Base-by-base conservation (phyloP, 2,888 invertebrate species). In the Stegana nigrithorax region DNA sequence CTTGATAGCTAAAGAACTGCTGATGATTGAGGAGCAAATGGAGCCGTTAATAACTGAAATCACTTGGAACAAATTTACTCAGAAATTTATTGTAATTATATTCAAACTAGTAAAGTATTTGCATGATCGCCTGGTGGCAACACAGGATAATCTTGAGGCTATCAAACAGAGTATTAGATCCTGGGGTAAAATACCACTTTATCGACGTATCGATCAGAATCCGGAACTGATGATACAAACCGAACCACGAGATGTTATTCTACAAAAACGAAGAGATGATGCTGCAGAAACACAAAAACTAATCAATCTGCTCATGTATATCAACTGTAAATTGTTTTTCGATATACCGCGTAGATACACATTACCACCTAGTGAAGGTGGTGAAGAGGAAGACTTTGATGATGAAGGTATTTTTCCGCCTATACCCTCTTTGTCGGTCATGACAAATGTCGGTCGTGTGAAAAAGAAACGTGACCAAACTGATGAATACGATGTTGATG, bases 101-200 rank as follows among this genome's bases (percentile, higher is more conserved):
- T 90, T 91, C 68, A 83, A 88, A 6, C 88, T 89, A 26, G 90
- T 94, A 1, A 89, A 91, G 77, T 89, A 92, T 65, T 85, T 96
- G 6, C 91, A 94, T 79, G 88, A 88, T 59, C 88, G 93, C 19
- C 89, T 93, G 4, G 84, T 89, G 6, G 87, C 88, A 45, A 91
- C 92, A 0, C 92, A 93, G 78, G 86, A 86, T 4, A 93, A 93
- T 78, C 85, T 93, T 32, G 86, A 87, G 21, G 83, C 85, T 1
- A 88, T 92, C 0, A 81, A 89, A 1, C 79, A 84, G 0, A 87
- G 88, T 56, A 90, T 93, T 25, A 87, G 88, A 1, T 86, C 87
- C 0, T 96, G 96, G 95, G 91, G 91, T 1, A 88, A 89, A 67
- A 78, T 87, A 12, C 93, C 96, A 0, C 85, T 97, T 6, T 93